These are phyloP conservation scores for Mycalesis mineus DNA, from an alignment of 2,888 invertebrate species.

Conservation along the genomic window DNA sequence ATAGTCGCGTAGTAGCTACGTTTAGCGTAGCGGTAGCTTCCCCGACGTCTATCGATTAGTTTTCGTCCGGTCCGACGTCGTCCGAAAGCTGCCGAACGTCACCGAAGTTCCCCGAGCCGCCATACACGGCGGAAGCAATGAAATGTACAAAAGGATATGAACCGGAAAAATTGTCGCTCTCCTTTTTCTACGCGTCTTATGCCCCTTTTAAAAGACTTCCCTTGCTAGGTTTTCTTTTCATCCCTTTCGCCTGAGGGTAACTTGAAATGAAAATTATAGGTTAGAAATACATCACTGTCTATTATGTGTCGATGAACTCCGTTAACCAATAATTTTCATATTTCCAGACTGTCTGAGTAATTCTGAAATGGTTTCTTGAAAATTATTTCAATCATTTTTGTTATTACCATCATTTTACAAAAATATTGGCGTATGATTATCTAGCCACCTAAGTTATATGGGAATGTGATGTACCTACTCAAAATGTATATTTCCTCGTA, in stretches of 20 bases:
- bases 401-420: no score
- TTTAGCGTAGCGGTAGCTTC: conserved; percentile 48
- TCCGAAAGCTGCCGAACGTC: conserved; percentile 48
- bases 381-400: no score
- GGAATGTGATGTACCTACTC: conserved; percentile 46
- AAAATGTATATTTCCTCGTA: conserved; percentile 46
- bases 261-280: conserved; percentile 19
- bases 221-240: conserved; percentile 62
- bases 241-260: conserved; percentile 33
- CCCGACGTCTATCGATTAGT: conserved; percentile 69
- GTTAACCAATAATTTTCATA: neutral
- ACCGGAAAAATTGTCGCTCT: conserved; percentile 75
- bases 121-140: conserved; percentile 75
- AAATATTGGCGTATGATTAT: no score
- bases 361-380: no score
- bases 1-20: conserved; percentile 62
- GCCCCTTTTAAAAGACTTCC: conserved; percentile 53
- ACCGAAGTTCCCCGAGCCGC: conserved; percentile 51
- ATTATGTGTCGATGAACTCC: neutral
- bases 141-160: conserved; percentile 76
- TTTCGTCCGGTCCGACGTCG: conserved; percentile 43
- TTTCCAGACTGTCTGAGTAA: neutral
- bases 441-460: conserved; percentile 22
- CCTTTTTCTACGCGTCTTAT: conserved; percentile 68
- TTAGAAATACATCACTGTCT: neutral